Evolutionary conservation across 2,113 vertebrate genomes (phyloP), one percentile per base, ranked within the genome.

Genomic region (Rostratula benghalensis): DNA sequence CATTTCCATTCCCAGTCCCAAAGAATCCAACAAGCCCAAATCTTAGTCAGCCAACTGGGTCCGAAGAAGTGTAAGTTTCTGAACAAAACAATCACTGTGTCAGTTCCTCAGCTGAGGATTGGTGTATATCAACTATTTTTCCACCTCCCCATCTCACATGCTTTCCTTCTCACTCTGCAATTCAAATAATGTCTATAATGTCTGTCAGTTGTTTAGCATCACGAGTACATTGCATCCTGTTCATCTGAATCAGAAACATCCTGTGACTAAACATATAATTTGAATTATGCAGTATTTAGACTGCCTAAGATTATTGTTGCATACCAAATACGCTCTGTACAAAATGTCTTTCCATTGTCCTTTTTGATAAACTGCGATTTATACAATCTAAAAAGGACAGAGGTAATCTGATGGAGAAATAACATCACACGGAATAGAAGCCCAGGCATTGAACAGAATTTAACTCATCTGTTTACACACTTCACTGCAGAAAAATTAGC

Each of bases 181-280:
- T 35, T 92, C 79, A 65, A 50, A 83, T 35, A 50, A 74, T 41
- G 13, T 86, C 54, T 75, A 23, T 43, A 87, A 79, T 8, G 7
- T 54, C 63, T 77, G 64, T 41, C 73, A 53, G 35, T 82, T 77
- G 17, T 90, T 92, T 75, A 63, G 69, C 80, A 83, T 68, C 3
- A 1, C 19, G 56, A 85, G 9, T 53, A 64, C 23, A 15, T n/a
- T 81, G 39, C 56, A 78, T 91, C 91, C 73, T 96, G 65, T 68
- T 87, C 64, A 71, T 74, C 60, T 79, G 73, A 91, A 89, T 83
- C 39, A 91, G 85, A 82, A 94, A 82, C 51, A 68, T 60, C 60
- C 60, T 78, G 65, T 92, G 73, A 92, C 83, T 92, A 95, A 94
- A 93, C 53, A 91, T 67, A 67, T 70, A 89, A 89, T 93, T 89